phyloP scores from a whole-genome alignment of 2,797 vertebrate species.

The Cryptoblepharus egeriae region DNA sequence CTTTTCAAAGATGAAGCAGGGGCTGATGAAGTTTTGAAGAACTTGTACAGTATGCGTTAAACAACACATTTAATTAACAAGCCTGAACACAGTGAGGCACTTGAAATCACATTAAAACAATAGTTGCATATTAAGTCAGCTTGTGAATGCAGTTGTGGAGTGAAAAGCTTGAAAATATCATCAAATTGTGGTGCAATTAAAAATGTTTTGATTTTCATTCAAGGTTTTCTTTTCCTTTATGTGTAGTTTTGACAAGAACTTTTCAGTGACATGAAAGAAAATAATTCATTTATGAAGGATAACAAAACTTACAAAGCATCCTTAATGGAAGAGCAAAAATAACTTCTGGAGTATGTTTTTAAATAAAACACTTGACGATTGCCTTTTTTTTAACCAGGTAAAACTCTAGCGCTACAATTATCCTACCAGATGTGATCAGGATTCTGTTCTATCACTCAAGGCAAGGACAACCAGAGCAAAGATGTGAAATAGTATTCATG shows the following conservation, averaged over 20 bases:
- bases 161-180: constrained; percentile 80
- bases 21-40: constrained; percentile 83
- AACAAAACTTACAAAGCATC: constrained; percentile 56
- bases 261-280: constrained; percentile 66
- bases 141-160: constrained; percentile 71
- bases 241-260: constrained; percentile 63
- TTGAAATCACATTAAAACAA: constrained; percentile 82
- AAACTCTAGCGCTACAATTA: constrained; percentile 45
- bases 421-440: constrained; percentile 15
- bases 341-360: constrained; percentile 45
- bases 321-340: constrained; percentile 43
- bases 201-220: constrained; percentile 82
- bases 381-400: constrained; percentile 23
- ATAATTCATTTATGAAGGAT: constrained; percentile 57
- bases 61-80: constrained; percentile 85
- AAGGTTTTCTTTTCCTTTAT: constrained; percentile 80
- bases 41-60: constrained; percentile 70
- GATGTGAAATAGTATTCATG: constrained; percentile 8
- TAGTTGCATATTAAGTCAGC: constrained; percentile 78
- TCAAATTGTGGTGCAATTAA: constrained; percentile 72
- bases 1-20: constrained; percentile 81
- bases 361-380: background rate
- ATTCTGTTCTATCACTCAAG: constrained; percentile 19
- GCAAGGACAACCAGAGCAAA: background rate
- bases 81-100: constrained; percentile 78